These are phyloP conservation scores for Lithophane semibrunnea DNA, from an alignment of 2,888 invertebrate genomes.

Conservation along the genomic window DNA sequence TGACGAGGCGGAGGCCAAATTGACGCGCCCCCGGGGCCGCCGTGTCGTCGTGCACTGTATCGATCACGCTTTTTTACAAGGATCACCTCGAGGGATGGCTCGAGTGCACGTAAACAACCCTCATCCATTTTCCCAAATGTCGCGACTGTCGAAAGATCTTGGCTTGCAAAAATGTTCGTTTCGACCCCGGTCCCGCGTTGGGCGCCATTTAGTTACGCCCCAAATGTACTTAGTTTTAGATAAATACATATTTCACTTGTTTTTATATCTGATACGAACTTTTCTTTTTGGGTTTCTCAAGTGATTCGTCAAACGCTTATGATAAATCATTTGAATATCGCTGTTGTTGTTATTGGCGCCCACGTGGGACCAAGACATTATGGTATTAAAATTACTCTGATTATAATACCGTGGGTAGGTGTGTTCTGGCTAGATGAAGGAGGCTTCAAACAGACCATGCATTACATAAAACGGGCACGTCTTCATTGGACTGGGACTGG, in stretches of 20 bases:
- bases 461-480: conserved; percentile 64
- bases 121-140: conserved; percentile 77
- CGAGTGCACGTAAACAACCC: conserved; percentile 83
- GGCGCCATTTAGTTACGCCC: conserved; percentile 70
- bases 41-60: conserved; percentile 81
- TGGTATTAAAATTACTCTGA: conserved; percentile 18
- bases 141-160: conserved; percentile 75
- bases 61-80: conserved; percentile 83
- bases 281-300: neutral
- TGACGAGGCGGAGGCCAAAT: conserved; percentile 88
- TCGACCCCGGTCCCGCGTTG: conserved; percentile 68
- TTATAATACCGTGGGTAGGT: conserved; percentile 28
- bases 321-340: neutral
- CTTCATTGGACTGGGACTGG: conserved; percentile 55
- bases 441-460: conserved; percentile 53
- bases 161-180: conserved; percentile 71
- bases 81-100: conserved; percentile 78
- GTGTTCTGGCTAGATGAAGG: conserved; percentile 31
- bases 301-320: neutral
- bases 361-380: conserved; percentile 29
- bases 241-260: conserved; percentile 39
- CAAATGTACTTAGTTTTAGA: conserved; percentile 32
- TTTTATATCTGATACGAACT: conserved; percentile 5
- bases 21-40: conserved; percentile 86
- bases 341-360: conserved; percentile 47